Evolutionary conservation across 2,797 vertebrate genomes (phyloP).

Genomic region (Pseudochirops corinnae): DNA sequence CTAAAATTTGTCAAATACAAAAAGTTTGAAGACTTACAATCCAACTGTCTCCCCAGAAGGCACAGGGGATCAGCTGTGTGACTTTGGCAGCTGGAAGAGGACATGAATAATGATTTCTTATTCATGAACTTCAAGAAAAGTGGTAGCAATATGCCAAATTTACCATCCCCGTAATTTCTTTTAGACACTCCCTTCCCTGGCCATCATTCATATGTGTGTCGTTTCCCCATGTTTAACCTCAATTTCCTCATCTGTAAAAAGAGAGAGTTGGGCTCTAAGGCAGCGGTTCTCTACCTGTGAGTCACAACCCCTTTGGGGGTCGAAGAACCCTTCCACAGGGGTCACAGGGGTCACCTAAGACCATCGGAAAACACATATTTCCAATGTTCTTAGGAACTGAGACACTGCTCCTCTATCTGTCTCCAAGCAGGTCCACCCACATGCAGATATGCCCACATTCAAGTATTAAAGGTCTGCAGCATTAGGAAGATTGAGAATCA

Average conservation of each 20-base stretch:
- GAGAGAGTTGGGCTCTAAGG: neutral
- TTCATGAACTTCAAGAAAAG: neutral
- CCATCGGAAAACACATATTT: too few relatives aligned
- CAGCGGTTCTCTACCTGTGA: too few relatives aligned
- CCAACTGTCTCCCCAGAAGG: conserved; percentile 23
- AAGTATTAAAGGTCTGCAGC: too few relatives aligned
- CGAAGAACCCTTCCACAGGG: too few relatives aligned
- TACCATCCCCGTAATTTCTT: neutral
- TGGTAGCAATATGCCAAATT: neutral
- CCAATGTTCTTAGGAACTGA: too few relatives aligned
- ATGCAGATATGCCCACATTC: too few relatives aligned
- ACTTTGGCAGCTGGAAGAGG: neutral
- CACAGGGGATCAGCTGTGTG: neutral
- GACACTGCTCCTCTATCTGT: too few relatives aligned
- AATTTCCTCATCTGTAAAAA: neutral
- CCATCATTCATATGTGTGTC: neutral
- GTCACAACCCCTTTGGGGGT: too few relatives aligned
- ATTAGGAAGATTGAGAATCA: too few relatives aligned
- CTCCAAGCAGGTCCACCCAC: too few relatives aligned
- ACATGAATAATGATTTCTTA: neutral
- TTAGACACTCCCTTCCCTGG: neutral
- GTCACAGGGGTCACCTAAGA: too few relatives aligned
- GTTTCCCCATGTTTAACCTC: neutral
- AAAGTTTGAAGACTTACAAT: conserved; percentile 40
- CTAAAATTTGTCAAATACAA: conserved; percentile 18